Percentiles rank a stretch among this genome's conserved stretches.
phyloP scores from a whole-genome alignment of 2,113 vertebrate species.

The Sturnus vulgaris region DNA sequence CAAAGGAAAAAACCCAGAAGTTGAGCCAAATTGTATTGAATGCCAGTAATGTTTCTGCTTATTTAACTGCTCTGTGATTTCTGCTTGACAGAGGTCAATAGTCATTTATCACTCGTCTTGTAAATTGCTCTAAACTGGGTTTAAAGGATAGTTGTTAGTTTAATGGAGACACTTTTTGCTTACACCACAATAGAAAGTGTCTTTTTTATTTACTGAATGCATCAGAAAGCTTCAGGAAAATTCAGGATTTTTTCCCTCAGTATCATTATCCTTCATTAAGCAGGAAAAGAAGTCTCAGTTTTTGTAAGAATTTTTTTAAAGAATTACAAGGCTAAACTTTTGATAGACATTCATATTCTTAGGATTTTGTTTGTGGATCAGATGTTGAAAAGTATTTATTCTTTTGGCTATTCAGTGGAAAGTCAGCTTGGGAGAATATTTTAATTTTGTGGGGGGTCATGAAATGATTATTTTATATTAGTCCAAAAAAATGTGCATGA shows the following conservation, averaged over 20 bases:
- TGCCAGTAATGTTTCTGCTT: neutral
- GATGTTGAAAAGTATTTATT: neutral
- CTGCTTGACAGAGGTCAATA: neutral
- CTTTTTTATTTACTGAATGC: neutral
- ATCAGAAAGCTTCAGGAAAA: neutral
- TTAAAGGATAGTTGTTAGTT: neutral
- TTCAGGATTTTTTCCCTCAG: neutral
- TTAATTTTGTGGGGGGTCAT: neutral
- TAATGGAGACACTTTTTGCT: neutral
- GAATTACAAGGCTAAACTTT: neutral
- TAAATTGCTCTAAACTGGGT: neutral
- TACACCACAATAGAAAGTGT: neutral
- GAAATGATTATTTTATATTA: neutral
- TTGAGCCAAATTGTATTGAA: neutral
- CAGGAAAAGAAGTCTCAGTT: neutral
- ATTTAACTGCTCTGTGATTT: neutral
- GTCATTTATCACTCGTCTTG: neutral
- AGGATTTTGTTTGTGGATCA: neutral
- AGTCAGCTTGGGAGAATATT: neutral
- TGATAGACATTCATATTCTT: neutral
- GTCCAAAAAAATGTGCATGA: neutral
- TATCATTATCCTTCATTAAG: neutral
- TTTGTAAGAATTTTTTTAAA: neutral
- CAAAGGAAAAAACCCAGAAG: neutral
- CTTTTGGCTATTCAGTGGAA: neutral